Base-by-base conservation (phyloP, 2,888 invertebrate genomes). In the Chaitophorus viminalis region DNA sequence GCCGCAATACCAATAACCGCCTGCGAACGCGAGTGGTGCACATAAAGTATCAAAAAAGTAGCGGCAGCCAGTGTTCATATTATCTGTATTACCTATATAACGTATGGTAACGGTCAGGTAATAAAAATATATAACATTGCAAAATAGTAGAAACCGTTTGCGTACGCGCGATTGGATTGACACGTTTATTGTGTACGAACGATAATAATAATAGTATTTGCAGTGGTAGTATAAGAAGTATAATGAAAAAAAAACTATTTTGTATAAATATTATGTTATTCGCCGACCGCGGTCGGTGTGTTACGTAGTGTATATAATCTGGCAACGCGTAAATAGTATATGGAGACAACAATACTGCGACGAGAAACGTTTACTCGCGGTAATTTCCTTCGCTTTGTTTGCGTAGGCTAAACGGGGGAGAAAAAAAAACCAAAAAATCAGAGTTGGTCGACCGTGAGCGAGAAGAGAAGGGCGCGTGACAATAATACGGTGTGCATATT, bases 331-430 rank as follows among this genome's bases (percentile, higher is more conserved):
- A 14, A 11, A 36, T 6, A 6, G 36, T 36, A 36, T 6, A 6
- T 6, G 36, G 36, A 2, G 2, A 14, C 14, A 11, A 14, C 11
- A 1, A 14, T 14, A 46, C 46, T 14, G 25, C 29, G 39, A 25
- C 3, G 54, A 74, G 29, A 39, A 46, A 52, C 70, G 82, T 70
- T 82, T 82, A 72, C 72, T 52, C 33, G 54, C 33, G 11, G 54
- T 83, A 60, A 83, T 70, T 82, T 70, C 25, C 52, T 70, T 82
- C 82, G 82, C 70, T 54, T 54, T 54, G 82, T 70, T 81, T 68
- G 68, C 68, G 68, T 31, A 9, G 68, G 68, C 65, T 39, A 68
- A 68, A 68, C 79, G 54, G 17, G 46, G 14, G 14, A 14, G 46
- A 46, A 14, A 14, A 14, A 70, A 31, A 17, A 31, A n/a, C n/a